These are phyloP conservation scores for Orycteropus afer DNA, from an alignment of 2,113 vertebrate genomes.

Conservation along the genomic window DNA sequence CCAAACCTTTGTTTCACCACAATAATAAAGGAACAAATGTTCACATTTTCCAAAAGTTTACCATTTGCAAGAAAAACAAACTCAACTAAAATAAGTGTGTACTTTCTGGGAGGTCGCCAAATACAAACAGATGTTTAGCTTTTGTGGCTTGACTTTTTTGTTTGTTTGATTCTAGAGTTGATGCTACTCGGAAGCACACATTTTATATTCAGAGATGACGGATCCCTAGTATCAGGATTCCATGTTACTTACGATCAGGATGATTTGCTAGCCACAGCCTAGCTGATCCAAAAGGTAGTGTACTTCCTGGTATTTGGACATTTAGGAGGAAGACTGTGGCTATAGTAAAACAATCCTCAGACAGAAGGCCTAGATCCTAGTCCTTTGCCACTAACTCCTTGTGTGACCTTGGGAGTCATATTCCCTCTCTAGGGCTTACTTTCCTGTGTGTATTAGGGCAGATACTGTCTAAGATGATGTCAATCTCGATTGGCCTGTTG, in stretches of 20 bases:
- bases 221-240: neutral
- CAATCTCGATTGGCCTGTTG: neutral
- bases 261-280: neutral
- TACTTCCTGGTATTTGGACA: neutral
- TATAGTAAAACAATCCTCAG: neutral
- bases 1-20: constrained; percentile 73
- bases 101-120: constrained; percentile 55
- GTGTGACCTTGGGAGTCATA: neutral
- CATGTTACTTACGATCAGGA: neutral
- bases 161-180: neutral
- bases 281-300: neutral
- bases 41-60: constrained; percentile 63
- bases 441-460: neutral
- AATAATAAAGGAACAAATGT: constrained; percentile 68
- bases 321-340: neutral
- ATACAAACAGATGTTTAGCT: constrained; percentile 63
- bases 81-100: constrained; percentile 17
- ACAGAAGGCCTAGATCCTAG: neutral
- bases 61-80: constrained; percentile 59
- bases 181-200: constrained; percentile 23
- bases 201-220: constrained; percentile 35
- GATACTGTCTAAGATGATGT: neutral
- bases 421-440: neutral
- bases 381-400: neutral
- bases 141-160: constrained; percentile 35